These are phyloP conservation scores for Remorina albescens DNA, from an alignment of 2,797 vertebrate genomes.

Conservation along the genomic window DNA sequence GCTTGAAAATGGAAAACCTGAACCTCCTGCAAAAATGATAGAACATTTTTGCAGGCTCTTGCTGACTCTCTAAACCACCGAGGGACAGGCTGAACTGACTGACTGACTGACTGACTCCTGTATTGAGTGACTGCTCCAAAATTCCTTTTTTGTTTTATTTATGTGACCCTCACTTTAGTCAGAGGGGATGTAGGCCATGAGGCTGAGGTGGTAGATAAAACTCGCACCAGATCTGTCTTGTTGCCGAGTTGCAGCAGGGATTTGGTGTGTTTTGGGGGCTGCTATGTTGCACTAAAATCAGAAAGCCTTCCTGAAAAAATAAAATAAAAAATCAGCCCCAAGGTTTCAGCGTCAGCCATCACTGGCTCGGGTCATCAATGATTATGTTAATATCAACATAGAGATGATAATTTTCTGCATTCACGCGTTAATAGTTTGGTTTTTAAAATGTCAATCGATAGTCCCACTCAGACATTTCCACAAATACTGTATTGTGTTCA, in stretches of 20 bases:
- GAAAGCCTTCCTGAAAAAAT: no score
- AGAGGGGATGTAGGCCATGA: not conserved
- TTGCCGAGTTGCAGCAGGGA: not conserved
- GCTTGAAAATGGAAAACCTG: not conserved
- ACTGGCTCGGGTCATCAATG: no score
- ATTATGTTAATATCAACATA: no score
- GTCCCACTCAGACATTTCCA: no score
- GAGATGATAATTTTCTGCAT: no score
- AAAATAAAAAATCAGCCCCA: no score
- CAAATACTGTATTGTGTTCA: not conserved
- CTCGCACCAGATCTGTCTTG: not conserved
- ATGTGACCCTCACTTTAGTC: not conserved
- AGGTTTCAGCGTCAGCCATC: no score
- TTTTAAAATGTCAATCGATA: no score
- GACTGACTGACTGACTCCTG: not conserved
- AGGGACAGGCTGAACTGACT: not conserved
- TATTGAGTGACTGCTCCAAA: not conserved
- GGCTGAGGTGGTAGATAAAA: no score
- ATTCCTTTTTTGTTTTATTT: not conserved
- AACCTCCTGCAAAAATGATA: not conserved
- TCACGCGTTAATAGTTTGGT: no score
- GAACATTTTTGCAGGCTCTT: constrained; percentile 5
- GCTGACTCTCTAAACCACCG: not conserved
- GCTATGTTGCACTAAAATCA: no score
- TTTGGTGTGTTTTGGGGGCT: not conserved